Base-by-base conservation (phyloP, 2,888 invertebrate species). In the Archips xylosteana region DNA sequence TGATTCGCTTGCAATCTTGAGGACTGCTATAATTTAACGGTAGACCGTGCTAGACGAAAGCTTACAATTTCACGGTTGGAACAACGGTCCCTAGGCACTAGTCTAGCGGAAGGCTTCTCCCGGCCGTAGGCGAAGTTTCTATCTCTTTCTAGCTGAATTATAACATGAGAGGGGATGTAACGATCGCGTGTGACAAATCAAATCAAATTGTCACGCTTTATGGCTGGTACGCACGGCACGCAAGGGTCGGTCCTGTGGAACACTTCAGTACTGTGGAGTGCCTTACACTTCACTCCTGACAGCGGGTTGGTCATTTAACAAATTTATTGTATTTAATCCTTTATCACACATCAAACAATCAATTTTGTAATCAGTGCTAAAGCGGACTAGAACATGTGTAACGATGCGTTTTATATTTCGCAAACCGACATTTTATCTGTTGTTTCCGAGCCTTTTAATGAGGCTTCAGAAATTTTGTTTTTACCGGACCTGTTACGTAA, bases 1-100 rank as follows among this genome's bases (percentile, higher is more conserved):
- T 57, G 42, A 12, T 42, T 54, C n/a, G 63, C 68, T 51, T 39
- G 51, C 68, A 59, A 63, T 72, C 62, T 62, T 71, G 59, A 63
- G 63, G 63, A 47, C 57, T 57, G 67, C 57, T 63, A 71, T 39
- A 72, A 72, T 73, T 73, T 73, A 64, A 69, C 59, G 71, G 66
- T 71, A 71, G 71, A 71, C 60, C 51, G 73, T 68, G 63, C 68
- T 69, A 64, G 73, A 73, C 36, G 63, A 69, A 68, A 64, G 59
- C 73, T 64, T 69, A 73, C 73, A 69, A 73, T 73, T 68, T 73
- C 73, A 73, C 73, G 73, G 73, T 64, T 60, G 63, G 68, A 64
- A 47, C 13, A 64, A n/a, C 73, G 51, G 68, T 69, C 73, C 63
- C 73, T 69, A 73, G 73, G 59, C 63, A 49, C 32, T 49, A 68